Conservation (phyloP, 2,797 vertebrate species). For the Poliocrania exsul region DNA sequence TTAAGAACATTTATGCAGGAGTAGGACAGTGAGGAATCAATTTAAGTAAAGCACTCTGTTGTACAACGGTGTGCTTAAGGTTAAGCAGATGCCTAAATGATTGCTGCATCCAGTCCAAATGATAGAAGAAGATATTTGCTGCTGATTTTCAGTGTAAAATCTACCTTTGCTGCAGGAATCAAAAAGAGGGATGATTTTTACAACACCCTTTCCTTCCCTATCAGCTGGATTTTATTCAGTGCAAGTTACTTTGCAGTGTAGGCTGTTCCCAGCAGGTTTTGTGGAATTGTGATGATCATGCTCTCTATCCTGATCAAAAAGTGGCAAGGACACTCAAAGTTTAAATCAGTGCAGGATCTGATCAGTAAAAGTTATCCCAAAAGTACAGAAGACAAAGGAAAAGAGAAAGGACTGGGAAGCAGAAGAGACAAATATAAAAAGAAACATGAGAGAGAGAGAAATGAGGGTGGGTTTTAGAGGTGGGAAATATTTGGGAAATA, state of each 20-base stretch:
- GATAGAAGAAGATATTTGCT: neutral
- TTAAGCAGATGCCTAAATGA: neutral
- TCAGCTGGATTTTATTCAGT: neutral
- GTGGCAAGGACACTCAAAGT: neutral
- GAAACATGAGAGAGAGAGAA: neutral
- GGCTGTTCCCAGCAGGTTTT: neutral
- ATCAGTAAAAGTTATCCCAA: neutral
- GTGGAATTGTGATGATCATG: neutral
- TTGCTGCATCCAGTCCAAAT: neutral
- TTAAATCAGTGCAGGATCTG: neutral
- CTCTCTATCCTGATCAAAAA: neutral
- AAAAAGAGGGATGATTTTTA: neutral
- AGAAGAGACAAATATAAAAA: neutral
- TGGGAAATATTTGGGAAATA: neutral
- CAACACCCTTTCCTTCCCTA: neutral
- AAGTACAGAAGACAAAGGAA: neutral
- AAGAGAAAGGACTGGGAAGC: neutral
- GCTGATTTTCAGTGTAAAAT: neutral
- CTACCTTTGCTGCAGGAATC: neutral
- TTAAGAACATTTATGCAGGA: neutral
- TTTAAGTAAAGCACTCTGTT: neutral
- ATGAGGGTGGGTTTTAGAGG: accelerated
- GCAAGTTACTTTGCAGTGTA: neutral
- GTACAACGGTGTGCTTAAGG: neutral
- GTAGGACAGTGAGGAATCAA: neutral